Percentiles rank a stretch among this genome's conserved stretches.
Conservation (phyloP, 37 sponge, comb jelly and placozoan species). For the Diacarnus erythraeanus region DNA sequence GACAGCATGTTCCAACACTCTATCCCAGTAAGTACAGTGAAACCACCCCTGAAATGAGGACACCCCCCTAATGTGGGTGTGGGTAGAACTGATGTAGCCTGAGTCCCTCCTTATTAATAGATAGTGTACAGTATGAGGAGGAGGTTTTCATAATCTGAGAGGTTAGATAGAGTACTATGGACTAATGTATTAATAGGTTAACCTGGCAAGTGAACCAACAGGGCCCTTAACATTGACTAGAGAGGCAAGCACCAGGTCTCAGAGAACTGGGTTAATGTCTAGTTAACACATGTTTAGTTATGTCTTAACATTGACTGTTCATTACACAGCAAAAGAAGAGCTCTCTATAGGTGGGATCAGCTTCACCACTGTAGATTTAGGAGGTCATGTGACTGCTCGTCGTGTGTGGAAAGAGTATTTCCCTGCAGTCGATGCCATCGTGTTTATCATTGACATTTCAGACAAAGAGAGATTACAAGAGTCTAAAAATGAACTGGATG, state of each 20-base stretch:
- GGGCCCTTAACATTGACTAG: too few species aligned
- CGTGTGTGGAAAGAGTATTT: slow-evolving; percentile 98
- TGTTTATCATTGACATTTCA: slow-evolving; percentile 88
- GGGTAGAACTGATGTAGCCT: too few species aligned
- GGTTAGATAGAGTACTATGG: background rate
- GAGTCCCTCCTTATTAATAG: background rate
- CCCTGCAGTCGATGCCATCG: slow-evolving; percentile 97
- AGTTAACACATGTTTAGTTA: too few species aligned
- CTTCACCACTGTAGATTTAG: slow-evolving; percentile 94
- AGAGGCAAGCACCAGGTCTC: too few species aligned
- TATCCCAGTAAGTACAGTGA: slow-evolving; percentile 81
- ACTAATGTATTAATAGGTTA: too few species aligned
- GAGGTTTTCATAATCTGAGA: background rate
- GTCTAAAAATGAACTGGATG: slow-evolving; percentile 86
- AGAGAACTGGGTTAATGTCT: too few species aligned
- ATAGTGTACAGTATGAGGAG: background rate
- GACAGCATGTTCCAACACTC: slow-evolving; percentile 87
- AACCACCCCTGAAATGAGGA: too few species aligned
- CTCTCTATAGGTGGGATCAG: slow-evolving; percentile 87
- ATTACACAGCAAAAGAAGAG: slow-evolving; percentile 93
- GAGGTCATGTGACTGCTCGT: slow-evolving; percentile 90
- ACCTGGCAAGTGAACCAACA: too few species aligned
- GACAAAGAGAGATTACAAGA: slow-evolving; percentile 86
- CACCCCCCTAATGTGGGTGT: background rate
- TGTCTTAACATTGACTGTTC: too few species aligned